These are phyloP conservation scores for Nannoperca obscura DNA, from an alignment of 2,797 vertebrate genomes.

Conservation along the genomic window DNA sequence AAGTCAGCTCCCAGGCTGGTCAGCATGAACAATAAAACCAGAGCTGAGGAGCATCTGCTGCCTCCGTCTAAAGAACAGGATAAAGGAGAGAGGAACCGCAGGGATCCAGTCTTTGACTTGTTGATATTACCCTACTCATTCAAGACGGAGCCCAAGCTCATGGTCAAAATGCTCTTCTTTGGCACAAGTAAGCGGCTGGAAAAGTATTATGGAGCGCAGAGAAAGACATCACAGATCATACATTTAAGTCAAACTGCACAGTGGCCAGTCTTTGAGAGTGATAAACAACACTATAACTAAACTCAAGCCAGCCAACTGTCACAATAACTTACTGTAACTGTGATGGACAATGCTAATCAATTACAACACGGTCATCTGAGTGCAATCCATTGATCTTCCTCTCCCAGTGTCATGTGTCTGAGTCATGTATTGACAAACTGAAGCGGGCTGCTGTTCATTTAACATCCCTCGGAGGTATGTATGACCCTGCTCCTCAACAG, in stretches of 20 bases:
- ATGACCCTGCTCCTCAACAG: conserved; percentile 57
- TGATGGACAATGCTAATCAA: conserved; percentile 62
- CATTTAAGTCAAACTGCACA: not conserved
- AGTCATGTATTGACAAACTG: conserved; percentile 66
- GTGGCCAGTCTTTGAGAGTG: conserved; percentile 1
- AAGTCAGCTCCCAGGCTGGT: conserved; percentile 69
- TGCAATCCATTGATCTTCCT: conserved; percentile 68
- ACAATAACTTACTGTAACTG: conserved; percentile 41
- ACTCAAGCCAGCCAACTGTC: conserved; percentile 23
- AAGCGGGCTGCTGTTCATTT: conserved; percentile 47
- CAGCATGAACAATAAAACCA: conserved; percentile 74
- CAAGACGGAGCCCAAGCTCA: conserved; percentile 45
- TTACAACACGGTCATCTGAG: conserved; percentile 55
- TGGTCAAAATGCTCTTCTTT: conserved; percentile 45
- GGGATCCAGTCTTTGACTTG: conserved; percentile 75
- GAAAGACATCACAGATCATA: conserved; percentile 14
- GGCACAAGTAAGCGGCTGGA: conserved; percentile 4
- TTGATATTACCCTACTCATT: conserved; percentile 59
- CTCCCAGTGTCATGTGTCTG: conserved; percentile 64
- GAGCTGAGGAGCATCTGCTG: conserved; percentile 79
- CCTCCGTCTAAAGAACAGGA: conserved; percentile 65
- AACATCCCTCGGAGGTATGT: conserved; percentile 63
- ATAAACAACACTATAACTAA: conserved; percentile 4
- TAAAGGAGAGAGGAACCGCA: conserved; percentile 65
- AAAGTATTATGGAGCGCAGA: not conserved